Conservation (phyloP, 1,140 invertebrate species). For the Drosophila gunungcola region DNA sequence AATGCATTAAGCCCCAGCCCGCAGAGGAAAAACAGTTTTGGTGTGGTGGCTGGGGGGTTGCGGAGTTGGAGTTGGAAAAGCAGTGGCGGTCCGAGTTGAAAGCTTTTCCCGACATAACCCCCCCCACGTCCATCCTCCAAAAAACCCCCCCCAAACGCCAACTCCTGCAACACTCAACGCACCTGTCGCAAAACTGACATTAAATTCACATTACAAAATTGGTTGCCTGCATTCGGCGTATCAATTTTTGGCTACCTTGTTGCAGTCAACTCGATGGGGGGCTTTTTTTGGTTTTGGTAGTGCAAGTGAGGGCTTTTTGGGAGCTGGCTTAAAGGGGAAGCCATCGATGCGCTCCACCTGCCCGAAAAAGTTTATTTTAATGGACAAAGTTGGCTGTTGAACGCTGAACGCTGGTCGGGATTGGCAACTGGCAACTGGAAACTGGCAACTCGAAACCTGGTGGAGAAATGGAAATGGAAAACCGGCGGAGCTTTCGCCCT, state of each 20-base stretch:
- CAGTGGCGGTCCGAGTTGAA: conserved; percentile 10
- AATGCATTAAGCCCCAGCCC: conserved; percentile 66
- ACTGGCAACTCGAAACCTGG: not conserved
- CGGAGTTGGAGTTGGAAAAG: not conserved
- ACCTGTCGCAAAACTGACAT: conserved; percentile 80
- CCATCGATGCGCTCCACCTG: conserved; percentile 79
- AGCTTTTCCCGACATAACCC: conserved; percentile 26
- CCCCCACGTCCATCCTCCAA: too few species aligned
- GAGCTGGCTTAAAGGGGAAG: conserved; percentile 39
- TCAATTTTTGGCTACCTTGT: conserved; percentile 66
- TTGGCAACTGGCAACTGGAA: conserved; percentile 36
- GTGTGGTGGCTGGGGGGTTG: not conserved
- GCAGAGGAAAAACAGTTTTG: conserved; percentile 1
- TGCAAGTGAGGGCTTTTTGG: not conserved
- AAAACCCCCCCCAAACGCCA: not conserved
- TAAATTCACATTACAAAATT: conserved; percentile 82
- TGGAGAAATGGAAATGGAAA: not conserved
- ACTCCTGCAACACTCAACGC: conserved; percentile 52
- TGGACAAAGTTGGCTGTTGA: conserved; percentile 72
- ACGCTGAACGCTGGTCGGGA: conserved; percentile 55
- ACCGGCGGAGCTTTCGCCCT: conserved; percentile 15
- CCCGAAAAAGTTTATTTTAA: conserved; percentile 75
- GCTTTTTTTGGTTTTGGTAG: not conserved
- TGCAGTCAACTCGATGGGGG: conserved; percentile 17
- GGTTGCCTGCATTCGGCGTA: conserved; percentile 76